Evolutionary conservation across 2,888 invertebrate species (phyloP).

Genomic region (Caenorhabditis sp.): DNA sequence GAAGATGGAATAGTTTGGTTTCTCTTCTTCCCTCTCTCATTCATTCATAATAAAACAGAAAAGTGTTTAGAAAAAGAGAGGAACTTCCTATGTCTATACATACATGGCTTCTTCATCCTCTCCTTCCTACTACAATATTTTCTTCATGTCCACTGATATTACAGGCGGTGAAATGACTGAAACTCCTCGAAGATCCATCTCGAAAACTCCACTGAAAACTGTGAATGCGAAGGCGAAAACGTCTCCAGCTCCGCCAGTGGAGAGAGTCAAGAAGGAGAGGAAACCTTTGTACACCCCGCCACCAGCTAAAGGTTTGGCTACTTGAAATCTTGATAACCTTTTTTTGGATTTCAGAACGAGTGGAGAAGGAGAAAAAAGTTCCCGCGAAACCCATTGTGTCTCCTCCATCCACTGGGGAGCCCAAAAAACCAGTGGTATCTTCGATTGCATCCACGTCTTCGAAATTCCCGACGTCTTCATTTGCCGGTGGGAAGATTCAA

Average conservation of each 20-base stretch:
- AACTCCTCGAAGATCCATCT: slow-evolving; percentile 35
- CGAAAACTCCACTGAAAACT: slow-evolving; percentile 66
- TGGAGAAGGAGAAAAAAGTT: slow-evolving; percentile 62
- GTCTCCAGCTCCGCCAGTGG: slow-evolving; percentile 62
- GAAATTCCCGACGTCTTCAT: slow-evolving; percentile 69
- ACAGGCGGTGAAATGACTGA: slow-evolving; percentile 57
- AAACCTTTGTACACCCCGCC: slow-evolving; percentile 73
- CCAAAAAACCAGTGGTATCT: slow-evolving; percentile 37
- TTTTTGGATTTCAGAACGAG: slow-evolving; percentile 52
- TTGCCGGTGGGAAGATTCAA: slow-evolving; percentile 65
- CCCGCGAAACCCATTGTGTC: slow-evolving; percentile 32
- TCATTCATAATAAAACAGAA: slow-evolving; percentile 59
- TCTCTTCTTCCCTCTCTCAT: slow-evolving; percentile 19
- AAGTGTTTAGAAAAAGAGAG: slow-evolving; percentile 8
- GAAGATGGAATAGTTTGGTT: not conserved
- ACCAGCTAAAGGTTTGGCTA: slow-evolving; percentile 67
- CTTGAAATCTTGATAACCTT: not conserved
- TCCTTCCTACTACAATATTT: slow-evolving; percentile 19
- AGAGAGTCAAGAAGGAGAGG: slow-evolving; percentile 69
- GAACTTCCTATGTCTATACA: slow-evolving; percentile 10
- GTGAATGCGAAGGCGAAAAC: slow-evolving; percentile 55
- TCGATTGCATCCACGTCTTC: slow-evolving; percentile 36
- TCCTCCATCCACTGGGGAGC: slow-evolving; percentile 29
- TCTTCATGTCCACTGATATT: slow-evolving; percentile 17
- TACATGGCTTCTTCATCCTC: slow-evolving; percentile 12